Percentiles rank a stretch among this genome's conserved stretches.
Conservation (phyloP, 1,140 invertebrate species). For the Ceratina australensis region DNA sequence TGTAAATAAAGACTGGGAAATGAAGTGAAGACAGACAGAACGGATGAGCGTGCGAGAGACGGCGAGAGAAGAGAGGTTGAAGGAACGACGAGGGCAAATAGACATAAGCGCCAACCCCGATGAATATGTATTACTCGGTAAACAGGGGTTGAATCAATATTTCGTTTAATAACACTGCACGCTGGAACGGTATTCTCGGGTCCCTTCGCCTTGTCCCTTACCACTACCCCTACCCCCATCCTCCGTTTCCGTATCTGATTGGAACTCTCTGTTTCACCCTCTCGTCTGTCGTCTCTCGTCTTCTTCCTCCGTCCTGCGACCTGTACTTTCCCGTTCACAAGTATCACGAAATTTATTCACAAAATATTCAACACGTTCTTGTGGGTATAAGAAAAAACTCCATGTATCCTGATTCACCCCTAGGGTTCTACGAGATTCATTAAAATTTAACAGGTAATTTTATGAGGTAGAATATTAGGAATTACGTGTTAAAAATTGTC, state of each 20-base stretch:
- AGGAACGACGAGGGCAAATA: slow-evolving; percentile 69
- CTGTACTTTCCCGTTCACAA: too few relatives aligned
- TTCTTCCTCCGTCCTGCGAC: not conserved
- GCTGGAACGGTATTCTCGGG: slow-evolving; percentile 45
- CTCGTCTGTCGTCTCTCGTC: not conserved
- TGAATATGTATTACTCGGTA: slow-evolving; percentile 80
- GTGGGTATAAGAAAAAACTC: too few relatives aligned
- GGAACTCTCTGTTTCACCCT: not conserved
- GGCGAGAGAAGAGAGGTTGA: slow-evolving; percentile 43
- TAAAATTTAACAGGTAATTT: too few relatives aligned
- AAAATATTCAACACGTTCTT: too few relatives aligned
- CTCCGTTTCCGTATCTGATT: slow-evolving; percentile 2
- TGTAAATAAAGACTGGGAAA: slow-evolving; percentile 23
- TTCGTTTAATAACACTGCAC: slow-evolving; percentile 79
- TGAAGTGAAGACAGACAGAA: not conserved
- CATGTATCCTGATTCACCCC: too few relatives aligned
- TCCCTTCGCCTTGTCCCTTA: slow-evolving; percentile 9
- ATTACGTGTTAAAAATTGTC: too few relatives aligned
- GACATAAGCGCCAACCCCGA: slow-evolving; percentile 73
- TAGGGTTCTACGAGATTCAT: too few relatives aligned
- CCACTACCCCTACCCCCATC: not conserved
- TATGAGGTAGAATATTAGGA: too few relatives aligned
- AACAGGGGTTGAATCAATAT: slow-evolving; percentile 80
- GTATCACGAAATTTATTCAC: too few relatives aligned
- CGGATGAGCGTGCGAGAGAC: slow-evolving; percentile 12